Evolutionary conservation across 2,113 vertebrate genomes (phyloP), one percentile per base, ranked within the genome.

Genomic region (Lophura nycthemera): DNA sequence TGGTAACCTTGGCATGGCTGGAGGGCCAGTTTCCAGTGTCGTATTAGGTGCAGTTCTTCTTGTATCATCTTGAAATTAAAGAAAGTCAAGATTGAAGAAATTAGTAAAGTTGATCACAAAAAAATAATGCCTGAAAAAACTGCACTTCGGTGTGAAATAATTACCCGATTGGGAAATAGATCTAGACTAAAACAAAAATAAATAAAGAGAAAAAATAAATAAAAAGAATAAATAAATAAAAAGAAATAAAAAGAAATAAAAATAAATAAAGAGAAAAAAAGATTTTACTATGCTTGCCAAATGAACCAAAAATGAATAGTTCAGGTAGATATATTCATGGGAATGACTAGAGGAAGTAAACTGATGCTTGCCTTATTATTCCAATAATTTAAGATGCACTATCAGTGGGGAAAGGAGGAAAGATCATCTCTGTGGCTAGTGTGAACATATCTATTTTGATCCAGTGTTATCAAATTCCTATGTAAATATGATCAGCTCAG

Each of bases 1-100:
- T 8, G 99, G 99, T 54, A 99, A 98, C 91, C 99, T 97, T 71
- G 99, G 99, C 99, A 99, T 98, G 73, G 99, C 98, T 0, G 98
- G 97, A 88, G 99, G 98, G 11, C 98, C 97, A 38, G 96, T 96
- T 93, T 99, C 99, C 88, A 97, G 98, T 64, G 97, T 89, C 2
- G 97, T 93, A 56, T 96, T 98, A 75, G 98, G 98, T 75, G 98
- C 87, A 87, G 98, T 97, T 96, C 98, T 98, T 96, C 99, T 98
- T 47, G 88, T 59, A 60, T 99, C 99, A 96, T 99, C 99, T 99
- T 95, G 88, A 90, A 95, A 89, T 76, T 12, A 91, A 60, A 88
- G 42, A 36, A 65, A 61, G 45, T 91, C 64, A 92, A 83, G 17
- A 86, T 42, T 59, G 13, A 71, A 89, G 34, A 79, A 64, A 61